phyloP scores from a whole-genome alignment of 2,113 vertebrate genomes.

The Mustelus asterias region DNA sequence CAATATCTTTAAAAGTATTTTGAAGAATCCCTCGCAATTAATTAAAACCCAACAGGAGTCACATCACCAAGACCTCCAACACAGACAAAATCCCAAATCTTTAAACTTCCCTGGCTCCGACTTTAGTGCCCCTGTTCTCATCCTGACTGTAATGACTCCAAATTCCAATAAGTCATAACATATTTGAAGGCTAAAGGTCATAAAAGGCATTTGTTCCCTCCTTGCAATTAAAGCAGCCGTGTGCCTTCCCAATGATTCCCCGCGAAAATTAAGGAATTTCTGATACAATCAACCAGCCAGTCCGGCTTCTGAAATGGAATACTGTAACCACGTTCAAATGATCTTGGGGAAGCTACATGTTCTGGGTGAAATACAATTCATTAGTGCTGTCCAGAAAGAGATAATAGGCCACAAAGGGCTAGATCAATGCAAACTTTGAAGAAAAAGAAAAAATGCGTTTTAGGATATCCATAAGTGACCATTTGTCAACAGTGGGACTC shows the following conservation, averaged over 20 bases:
- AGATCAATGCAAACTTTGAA: not conserved
- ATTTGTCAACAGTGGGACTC: slow-evolving; percentile 19
- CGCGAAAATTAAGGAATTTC: not conserved
- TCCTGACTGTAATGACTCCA: not conserved
- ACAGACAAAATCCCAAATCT: not conserved
- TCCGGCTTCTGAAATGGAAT: not conserved
- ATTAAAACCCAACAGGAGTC: not conserved
- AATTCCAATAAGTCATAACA: slow-evolving; percentile 30
- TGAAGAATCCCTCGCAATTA: not conserved
- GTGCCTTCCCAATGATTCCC: not conserved
- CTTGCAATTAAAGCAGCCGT: slow-evolving; percentile 21
- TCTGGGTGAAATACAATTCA: not conserved
- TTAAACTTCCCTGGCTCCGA: not conserved
- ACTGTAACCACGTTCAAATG: not conserved
- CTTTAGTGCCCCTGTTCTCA: not conserved
- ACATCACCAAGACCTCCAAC: not conserved
- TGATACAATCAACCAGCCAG: not conserved
- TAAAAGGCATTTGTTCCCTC: slow-evolving; percentile 12
- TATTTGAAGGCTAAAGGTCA: slow-evolving; percentile 29
- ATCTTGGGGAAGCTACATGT: not conserved
- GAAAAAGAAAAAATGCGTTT: not conserved
- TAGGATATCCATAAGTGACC: slow-evolving; percentile 19
- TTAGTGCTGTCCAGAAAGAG: not conserved
- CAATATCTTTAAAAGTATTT: not conserved
- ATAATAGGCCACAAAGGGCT: not conserved